Conservation (phyloP, 2,797 vertebrate species). For the Acipenser oxyrinchus region DNA sequence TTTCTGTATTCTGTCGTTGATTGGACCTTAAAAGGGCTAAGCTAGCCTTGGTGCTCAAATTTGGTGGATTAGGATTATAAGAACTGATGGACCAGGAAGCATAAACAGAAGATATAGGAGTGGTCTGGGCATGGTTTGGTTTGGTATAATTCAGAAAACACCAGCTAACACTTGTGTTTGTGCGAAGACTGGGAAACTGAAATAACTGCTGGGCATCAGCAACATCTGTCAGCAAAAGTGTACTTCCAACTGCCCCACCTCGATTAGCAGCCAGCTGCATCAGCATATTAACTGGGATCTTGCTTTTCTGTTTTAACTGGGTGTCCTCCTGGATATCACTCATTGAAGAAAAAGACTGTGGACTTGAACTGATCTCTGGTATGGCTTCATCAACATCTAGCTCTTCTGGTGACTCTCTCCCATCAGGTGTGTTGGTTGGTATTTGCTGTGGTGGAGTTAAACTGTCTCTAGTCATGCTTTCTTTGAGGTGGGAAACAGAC, state of each 20-base stretch:
- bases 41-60: constrained; percentile 85
- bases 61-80: constrained; percentile 90
- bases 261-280: constrained; percentile 67
- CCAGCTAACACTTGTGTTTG: constrained; percentile 89
- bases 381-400: constrained; percentile 75
- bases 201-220: constrained; percentile 79
- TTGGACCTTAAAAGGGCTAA: constrained; percentile 87
- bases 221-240: constrained; percentile 69
- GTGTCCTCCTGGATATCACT: constrained; percentile 56
- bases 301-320: constrained; percentile 43
- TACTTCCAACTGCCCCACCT: constrained; percentile 55
- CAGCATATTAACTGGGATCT: constrained; percentile 68
- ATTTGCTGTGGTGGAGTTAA: constrained; percentile 75
- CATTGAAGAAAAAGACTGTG: constrained; percentile 66
- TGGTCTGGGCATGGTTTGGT: constrained; percentile 73
- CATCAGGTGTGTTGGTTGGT: constrained; percentile 69
- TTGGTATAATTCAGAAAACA: constrained; percentile 96
- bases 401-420: constrained; percentile 78
- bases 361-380: constrained; percentile 72
- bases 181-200: constrained; percentile 89
- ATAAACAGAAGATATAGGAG: constrained; percentile 81
- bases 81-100: constrained; percentile 89
- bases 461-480: constrained; percentile 66
- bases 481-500: constrained; percentile 50
- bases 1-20: constrained; percentile 70